Percentiles rank a stretch among this genome's conserved stretches.
These are phyloP conservation scores for Megaceryle maxima DNA, from an alignment of 2,113 vertebrate species.

Conservation along the genomic window DNA sequence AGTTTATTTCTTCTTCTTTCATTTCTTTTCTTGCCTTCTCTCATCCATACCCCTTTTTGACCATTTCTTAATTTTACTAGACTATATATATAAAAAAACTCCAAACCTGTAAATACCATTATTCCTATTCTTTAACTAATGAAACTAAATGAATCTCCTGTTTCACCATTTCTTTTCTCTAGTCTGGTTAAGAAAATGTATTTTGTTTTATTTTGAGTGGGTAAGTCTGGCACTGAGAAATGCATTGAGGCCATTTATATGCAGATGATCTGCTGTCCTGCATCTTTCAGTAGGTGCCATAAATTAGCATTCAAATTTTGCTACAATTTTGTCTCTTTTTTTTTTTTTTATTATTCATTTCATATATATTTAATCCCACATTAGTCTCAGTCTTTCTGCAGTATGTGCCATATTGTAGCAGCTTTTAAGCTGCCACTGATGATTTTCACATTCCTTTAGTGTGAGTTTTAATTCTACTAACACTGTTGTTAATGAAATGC, in stretches of 20 bases:
- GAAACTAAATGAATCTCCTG: neutral
- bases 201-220: constrained; percentile 40
- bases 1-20: neutral
- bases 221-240: constrained; percentile 36
- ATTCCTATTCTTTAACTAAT: constrained; percentile 14
- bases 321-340: constrained; percentile 46
- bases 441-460: constrained; percentile 51
- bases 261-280: constrained; percentile 64
- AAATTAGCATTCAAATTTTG: constrained; percentile 69
- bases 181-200: constrained; percentile 33
- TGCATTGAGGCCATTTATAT: constrained; percentile 63
- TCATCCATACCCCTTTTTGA: neutral
- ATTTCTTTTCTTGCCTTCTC: neutral
- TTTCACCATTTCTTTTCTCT: constrained; percentile 3
- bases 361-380: constrained; percentile 57
- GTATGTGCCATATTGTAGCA: constrained; percentile 32
- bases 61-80: neutral
- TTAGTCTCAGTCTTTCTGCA: constrained; percentile 44
- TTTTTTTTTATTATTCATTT: constrained; percentile 4
- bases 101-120: neutral
- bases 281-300: constrained; percentile 61
- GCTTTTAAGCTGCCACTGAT: constrained; percentile 36
- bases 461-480: constrained; percentile 36
- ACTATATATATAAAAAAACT: neutral
- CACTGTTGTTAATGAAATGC: constrained; percentile 55